Percentiles rank a stretch among this genome's conserved stretches.
Conservation (phyloP, 2,113 vertebrate species). For the Noctilio leporinus region DNA sequence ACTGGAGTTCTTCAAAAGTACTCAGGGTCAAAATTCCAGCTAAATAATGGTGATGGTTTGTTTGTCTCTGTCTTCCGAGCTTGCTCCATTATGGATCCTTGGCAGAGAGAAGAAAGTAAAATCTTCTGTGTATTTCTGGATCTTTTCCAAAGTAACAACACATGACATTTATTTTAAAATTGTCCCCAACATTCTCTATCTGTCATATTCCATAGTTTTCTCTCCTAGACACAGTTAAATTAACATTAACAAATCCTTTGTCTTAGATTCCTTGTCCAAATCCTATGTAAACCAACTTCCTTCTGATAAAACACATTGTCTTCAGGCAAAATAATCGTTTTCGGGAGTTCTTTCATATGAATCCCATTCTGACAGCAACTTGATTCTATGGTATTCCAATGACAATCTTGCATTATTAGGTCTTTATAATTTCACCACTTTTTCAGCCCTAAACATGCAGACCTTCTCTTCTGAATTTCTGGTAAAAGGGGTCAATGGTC, state of each 20-base stretch:
- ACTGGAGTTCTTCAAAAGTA: background rate
- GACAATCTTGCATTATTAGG: background rate
- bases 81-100: background rate
- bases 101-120: background rate
- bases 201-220: constrained; percentile 5
- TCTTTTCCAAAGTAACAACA: background rate
- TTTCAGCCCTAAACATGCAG: background rate
- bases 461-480: constrained; percentile 5
- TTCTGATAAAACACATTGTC: constrained; percentile 1
- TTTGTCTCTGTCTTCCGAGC: background rate
- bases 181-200: constrained; percentile 6
- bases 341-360: background rate
- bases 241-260: constrained; percentile 4
- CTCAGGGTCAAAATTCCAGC: background rate
- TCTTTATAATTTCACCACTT: background rate
- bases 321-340: constrained; percentile 10
- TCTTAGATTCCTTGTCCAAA: constrained; percentile 3
- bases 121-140: background rate
- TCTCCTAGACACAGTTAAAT: background rate
- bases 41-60: background rate
- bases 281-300: background rate
- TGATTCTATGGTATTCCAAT: background rate
- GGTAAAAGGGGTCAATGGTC: background rate
- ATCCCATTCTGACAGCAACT: background rate
- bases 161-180: constrained; percentile 17